Base-by-base conservation (phyloP, 2,888 invertebrate genomes). In the Phaonia tiefii region DNA sequence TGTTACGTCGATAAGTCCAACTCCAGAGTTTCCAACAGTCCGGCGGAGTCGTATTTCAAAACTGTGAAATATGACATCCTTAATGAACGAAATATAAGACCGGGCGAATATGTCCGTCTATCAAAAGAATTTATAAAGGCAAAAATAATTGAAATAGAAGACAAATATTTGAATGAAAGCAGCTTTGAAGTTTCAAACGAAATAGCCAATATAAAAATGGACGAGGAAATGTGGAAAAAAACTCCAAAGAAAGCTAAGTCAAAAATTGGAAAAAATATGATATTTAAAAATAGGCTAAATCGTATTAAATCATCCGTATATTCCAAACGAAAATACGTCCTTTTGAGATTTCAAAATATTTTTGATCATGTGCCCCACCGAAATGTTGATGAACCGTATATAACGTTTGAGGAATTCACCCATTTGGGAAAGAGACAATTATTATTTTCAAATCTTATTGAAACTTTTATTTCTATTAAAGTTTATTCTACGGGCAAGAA, bases 11-110 rank as follows among this genome's bases (percentile, higher is more conserved):
- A 42, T 2, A 42, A n/a, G n/a, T n/a, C 39, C 10, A 63, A 42
- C 1, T 22, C 63, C 0, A 63, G 63, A 13, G 22, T 63, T 13
- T 8, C 63, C 7, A 63, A 63, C 20, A 63, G 42, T 20, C 63
- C 63, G 0, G 63, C 22, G 1, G 63, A 63, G 4, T 17, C 39
- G 0, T 22, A 63, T 42, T 63, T 42, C 20, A 20, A 63, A 20
- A 63, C 22, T 4, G 1, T 13, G 1, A 63, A 63, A 42, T 39
- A 42, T 13, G 22, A 1, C 0, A 63, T 37, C 1, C 5, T 63
- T 10, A 10, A 20, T 8, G 7, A n/a, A 13, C 13, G 22, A 11
- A 63, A 63, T 22, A 22, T 63, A 5, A 11, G 63, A 2, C 39
- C 63, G 1, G 5, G 39, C 3, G 42, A 42, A 4, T 63, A 63